These are phyloP conservation scores for Seriola rivoliana DNA, from an alignment of 2,113 vertebrate genomes.

Conservation along the genomic window DNA sequence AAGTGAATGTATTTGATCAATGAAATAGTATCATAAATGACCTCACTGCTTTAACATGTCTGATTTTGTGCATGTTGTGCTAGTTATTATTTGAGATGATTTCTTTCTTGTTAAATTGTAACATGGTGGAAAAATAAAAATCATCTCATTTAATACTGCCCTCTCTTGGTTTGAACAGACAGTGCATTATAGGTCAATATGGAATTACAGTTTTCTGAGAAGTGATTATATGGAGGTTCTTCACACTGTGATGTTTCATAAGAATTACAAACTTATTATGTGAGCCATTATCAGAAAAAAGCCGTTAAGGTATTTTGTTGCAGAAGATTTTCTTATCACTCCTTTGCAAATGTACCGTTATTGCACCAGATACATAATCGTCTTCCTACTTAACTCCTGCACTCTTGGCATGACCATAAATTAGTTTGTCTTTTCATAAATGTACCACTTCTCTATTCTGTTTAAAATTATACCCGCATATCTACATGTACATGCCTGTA, in stretches of 20 bases:
- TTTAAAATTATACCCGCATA: neutral
- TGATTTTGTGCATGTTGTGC: constrained; percentile 20
- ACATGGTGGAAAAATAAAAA: neutral
- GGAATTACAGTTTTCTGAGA: neutral
- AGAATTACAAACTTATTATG: neutral
- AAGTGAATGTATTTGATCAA: neutral
- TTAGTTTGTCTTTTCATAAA: neutral
- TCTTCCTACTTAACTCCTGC: neutral
- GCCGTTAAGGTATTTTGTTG: neutral
- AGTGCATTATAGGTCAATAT: constrained; percentile 8
- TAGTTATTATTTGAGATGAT: neutral
- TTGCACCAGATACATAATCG: neutral
- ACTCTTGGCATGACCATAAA: neutral
- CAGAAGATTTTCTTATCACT: neutral
- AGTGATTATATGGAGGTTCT: neutral
- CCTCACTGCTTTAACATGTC: neutral
- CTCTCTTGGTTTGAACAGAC: constrained; percentile 1
- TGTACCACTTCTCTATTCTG: neutral
- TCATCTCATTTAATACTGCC: neutral
- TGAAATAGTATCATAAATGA: neutral
- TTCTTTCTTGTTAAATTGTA: neutral
- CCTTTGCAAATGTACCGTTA: neutral
- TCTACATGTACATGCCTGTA: neutral
- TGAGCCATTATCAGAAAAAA: neutral
- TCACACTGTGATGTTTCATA: neutral